Conservation (phyloP, 2,888 invertebrate species). For the Glyphotaelius pellucidus region DNA sequence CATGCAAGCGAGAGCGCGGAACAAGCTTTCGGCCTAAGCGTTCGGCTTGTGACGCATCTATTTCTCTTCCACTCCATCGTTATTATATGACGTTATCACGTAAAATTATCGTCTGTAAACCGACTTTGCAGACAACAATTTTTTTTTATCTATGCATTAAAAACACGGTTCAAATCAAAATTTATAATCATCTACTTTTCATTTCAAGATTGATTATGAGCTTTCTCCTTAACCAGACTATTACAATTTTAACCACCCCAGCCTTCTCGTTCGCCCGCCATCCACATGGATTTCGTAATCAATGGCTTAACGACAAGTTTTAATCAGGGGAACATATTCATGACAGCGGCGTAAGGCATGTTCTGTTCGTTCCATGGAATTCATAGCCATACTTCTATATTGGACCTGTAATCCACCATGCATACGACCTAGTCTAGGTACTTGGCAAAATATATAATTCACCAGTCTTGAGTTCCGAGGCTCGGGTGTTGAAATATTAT, state of each 20-base stretch:
- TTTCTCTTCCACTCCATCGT: too few relatives aligned
- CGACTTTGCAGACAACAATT: too few relatives aligned
- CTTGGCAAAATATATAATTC: neutral
- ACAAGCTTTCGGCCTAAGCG: too few relatives aligned
- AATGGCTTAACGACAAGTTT: constrained; percentile 2
- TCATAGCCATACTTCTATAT: neutral
- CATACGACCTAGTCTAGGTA: neutral
- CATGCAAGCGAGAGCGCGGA: too few relatives aligned
- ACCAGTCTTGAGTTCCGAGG: neutral
- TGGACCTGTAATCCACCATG: neutral
- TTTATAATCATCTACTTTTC: neutral
- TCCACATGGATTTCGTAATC: neutral
- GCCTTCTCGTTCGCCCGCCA: neutral
- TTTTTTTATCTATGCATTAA: too few relatives aligned
- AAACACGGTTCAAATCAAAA: too few relatives aligned
- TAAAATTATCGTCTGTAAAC: too few relatives aligned
- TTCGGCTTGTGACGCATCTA: too few relatives aligned
- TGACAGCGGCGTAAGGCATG: neutral
- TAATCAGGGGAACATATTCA: neutral
- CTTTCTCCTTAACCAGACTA: neutral
- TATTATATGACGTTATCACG: too few relatives aligned
- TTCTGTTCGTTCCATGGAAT: neutral
- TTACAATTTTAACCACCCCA: neutral
- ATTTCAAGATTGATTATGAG: neutral
- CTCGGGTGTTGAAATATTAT: neutral